Conservation (phyloP, 2,888 invertebrate species). For the Ecdyonurus torrentis region DNA sequence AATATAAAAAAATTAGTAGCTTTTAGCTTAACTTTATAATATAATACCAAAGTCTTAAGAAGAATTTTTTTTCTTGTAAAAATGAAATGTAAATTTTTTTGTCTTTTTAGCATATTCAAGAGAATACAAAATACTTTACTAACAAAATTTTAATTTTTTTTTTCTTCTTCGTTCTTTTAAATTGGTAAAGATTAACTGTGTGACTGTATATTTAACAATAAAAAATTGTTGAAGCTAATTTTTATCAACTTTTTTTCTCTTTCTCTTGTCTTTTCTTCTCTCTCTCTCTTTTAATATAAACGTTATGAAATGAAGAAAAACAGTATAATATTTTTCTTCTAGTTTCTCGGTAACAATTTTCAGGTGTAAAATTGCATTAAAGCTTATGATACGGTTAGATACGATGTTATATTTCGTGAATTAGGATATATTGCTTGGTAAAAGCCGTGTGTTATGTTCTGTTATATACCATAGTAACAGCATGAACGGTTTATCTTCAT, state of each 20-base stretch:
- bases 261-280: too few relatives aligned
- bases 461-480: neutral
- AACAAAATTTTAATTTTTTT: neutral
- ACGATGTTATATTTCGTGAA: neutral
- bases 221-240: neutral
- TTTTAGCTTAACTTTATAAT: neutral
- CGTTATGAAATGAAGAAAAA: too few relatives aligned
- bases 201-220: neutral
- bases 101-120: neutral
- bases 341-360: too few relatives aligned
- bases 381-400: neutral
- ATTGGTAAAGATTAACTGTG: neutral
- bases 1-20: neutral
- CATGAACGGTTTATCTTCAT: neutral
- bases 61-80: neutral
- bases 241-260: neutral
- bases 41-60: neutral
- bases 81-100: neutral
- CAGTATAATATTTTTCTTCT: too few relatives aligned
- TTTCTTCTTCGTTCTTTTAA: neutral
- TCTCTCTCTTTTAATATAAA: neutral
- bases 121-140: neutral
- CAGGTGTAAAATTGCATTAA: neutral
- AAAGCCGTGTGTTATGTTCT: neutral
- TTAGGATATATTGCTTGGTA: neutral